These are phyloP conservation scores for Smutsia temminckii DNA, from an alignment of 2,797 vertebrate genomes.

Conservation along the genomic window DNA sequence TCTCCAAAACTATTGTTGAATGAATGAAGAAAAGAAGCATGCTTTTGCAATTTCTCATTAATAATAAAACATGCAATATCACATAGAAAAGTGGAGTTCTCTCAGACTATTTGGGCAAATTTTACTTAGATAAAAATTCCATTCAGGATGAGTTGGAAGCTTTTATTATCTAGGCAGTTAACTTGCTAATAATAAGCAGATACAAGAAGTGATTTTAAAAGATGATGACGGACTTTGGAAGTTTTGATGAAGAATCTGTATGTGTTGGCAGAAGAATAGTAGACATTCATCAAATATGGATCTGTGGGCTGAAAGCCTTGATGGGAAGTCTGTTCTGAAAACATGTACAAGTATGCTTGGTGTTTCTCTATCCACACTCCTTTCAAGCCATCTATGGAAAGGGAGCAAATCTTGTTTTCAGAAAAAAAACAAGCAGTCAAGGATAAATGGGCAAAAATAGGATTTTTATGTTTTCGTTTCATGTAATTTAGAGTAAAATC, in stretches of 20 bases:
- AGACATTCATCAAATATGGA: not conserved
- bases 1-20: not conserved
- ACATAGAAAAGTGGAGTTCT: not conserved
- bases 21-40: not conserved
- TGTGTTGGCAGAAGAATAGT: not conserved
- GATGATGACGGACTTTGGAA: not conserved
- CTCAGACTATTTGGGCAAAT: not conserved
- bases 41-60: not conserved
- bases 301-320: not conserved
- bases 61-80: not conserved
- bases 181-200: not conserved
- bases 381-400: not conserved
- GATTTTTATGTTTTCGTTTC: slow-evolving; percentile 37
- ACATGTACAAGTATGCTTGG: not conserved
- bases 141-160: not conserved
- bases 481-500: slow-evolving; percentile 22
- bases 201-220: not conserved
- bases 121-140: slow-evolving; percentile 15
- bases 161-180: not conserved
- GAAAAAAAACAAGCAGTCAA: slow-evolving; percentile 24
- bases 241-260: not conserved
- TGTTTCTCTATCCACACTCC: not conserved
- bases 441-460: not conserved
- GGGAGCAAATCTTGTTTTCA: not conserved
- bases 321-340: not conserved